A percentile compares a stretch with the other conserved stretches of the same genome.
Conservation (phyloP, 2,113 vertebrate genomes). For the Neolamprologus sp. region DNA sequence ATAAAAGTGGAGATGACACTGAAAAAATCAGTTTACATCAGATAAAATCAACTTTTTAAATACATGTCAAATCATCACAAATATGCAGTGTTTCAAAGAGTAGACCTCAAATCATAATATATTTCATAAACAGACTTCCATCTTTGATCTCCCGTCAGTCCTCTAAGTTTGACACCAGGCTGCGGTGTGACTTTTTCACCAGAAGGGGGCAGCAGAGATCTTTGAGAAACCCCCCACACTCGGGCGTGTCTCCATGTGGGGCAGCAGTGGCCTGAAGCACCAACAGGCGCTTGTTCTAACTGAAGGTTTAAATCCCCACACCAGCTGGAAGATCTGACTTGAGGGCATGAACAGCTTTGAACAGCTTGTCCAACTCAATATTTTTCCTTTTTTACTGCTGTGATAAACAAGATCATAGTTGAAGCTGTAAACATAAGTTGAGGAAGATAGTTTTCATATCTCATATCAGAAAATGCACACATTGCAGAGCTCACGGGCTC, state of each 20-base stretch:
- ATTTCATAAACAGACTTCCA: not conserved
- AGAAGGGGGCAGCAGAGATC: conserved; percentile 42
- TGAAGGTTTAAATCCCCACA: not conserved
- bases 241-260: not conserved
- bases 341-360: not conserved
- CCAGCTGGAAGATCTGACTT: not conserved
- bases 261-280: not conserved
- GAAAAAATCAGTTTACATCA: not conserved
- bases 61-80: not conserved
- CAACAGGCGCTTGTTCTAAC: not conserved
- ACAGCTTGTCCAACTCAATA: not conserved
- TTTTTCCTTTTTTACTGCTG: not conserved
- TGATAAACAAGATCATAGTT: not conserved
- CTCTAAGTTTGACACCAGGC: not conserved
- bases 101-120: not conserved
- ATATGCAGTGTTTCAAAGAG: not conserved
- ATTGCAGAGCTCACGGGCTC: not conserved
- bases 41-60: not conserved
- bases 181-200: not conserved
- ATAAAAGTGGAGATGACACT: not conserved
- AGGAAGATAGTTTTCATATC: not conserved
- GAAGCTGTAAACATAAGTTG: not conserved
- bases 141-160: not conserved
- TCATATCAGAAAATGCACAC: not conserved
- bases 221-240: not conserved